Percentiles rank a stretch among this genome's conserved stretches.
Evolutionary conservation across 2,113 vertebrate genomes (phyloP).

Genomic region (Pogona vitticeps): DNA sequence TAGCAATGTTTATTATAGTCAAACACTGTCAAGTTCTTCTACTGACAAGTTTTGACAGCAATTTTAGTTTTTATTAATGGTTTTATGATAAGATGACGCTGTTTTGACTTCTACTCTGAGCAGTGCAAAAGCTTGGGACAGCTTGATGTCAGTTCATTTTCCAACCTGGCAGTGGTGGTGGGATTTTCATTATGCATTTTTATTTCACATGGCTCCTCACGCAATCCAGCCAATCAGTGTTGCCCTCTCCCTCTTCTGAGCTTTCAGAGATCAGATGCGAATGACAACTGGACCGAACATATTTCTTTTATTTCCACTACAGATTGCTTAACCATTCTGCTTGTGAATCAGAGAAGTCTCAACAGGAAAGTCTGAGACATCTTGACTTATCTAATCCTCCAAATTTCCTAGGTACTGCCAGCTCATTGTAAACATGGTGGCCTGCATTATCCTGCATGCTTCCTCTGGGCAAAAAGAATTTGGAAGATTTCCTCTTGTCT

Average conservation of each 20-base stretch:
- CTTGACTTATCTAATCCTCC: not conserved
- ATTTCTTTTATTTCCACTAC: not conserved
- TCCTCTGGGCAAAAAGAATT: not conserved
- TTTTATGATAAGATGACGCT: not conserved
- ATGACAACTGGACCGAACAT: not conserved
- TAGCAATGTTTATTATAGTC: not conserved
- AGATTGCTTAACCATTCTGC: not conserved
- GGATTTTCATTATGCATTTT: too few relatives aligned
- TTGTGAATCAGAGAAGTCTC: not conserved
- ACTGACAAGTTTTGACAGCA: not conserved
- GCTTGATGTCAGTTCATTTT: not conserved
- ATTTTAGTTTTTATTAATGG: not conserved
- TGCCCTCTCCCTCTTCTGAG: not conserved
- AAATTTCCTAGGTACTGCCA: not conserved
- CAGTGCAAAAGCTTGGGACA: not conserved
- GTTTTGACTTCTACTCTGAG: not conserved
- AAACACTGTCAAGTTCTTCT: not conserved
- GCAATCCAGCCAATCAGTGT: not conserved
- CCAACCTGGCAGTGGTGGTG: not conserved
- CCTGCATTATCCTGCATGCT: not conserved
- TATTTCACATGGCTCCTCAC: not conserved
- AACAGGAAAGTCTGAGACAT: not conserved
- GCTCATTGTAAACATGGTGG: not conserved
- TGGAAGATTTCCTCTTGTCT: conserved; percentile 15
- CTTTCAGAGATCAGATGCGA: not conserved